A percentile compares a stretch with the other conserved stretches of the same genome.
These are phyloP conservation scores for Platycercus adscitus DNA, from an alignment of 2,113 vertebrate species.

Conservation along the genomic window DNA sequence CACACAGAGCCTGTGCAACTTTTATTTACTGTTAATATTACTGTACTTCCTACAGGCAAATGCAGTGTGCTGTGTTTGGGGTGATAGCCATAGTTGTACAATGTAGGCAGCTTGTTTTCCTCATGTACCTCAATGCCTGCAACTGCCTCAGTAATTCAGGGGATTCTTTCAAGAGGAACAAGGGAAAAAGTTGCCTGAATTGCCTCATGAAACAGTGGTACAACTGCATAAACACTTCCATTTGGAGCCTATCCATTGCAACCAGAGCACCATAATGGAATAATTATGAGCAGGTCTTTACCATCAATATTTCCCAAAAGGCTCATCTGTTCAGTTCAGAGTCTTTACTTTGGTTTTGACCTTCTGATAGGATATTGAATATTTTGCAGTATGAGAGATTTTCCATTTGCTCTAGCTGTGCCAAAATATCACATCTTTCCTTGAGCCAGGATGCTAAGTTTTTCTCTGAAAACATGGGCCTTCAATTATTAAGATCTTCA, in stretches of 20 bases:
- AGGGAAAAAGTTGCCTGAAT: background rate
- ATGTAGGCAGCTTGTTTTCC: background rate
- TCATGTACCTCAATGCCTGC: rapidly evolving
- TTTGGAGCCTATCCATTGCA: background rate
- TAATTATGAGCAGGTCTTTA: background rate
- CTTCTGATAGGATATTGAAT: background rate
- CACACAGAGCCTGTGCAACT: background rate
- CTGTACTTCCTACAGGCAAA: background rate
- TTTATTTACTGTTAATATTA: background rate
- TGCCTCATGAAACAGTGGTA: background rate
- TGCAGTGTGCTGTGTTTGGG: background rate
- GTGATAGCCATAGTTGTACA: background rate
- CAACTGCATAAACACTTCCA: background rate
- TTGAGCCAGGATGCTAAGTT: background rate
- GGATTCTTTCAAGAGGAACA: background rate
- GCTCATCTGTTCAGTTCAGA: background rate
- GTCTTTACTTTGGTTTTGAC: background rate
- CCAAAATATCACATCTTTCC: background rate
- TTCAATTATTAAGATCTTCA: background rate
- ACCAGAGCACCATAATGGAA: background rate
- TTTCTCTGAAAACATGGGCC: background rate
- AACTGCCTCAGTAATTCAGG: background rate
- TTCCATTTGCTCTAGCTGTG: background rate
- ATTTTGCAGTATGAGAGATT: background rate
- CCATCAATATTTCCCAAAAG: background rate